phyloP scores from a whole-genome alignment of 2,113 vertebrate species.

The Dascyllus trimaculatus region DNA sequence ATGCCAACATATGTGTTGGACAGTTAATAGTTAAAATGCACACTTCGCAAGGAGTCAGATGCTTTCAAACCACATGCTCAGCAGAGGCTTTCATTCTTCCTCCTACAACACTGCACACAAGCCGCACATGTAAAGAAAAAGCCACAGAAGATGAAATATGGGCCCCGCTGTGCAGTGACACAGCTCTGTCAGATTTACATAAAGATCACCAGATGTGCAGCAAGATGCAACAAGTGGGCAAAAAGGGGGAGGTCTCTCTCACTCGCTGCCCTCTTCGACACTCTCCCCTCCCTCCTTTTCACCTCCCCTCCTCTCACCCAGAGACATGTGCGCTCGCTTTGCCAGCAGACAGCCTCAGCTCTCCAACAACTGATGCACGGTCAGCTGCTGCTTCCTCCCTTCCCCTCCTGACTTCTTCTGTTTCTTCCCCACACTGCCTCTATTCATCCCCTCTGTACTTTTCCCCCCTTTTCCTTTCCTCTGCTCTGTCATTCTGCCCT shows the following conservation, averaged over 20 bases:
- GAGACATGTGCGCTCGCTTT: slow-evolving; percentile 65
- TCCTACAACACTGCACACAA: neutral
- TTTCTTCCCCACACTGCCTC: slow-evolving; percentile 51
- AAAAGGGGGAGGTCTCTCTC: slow-evolving; percentile 68
- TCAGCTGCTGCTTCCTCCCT: slow-evolving; percentile 62
- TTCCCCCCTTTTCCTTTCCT: slow-evolving; percentile 35
- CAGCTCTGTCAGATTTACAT: slow-evolving; percentile 48
- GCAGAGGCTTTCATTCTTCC: slow-evolving; percentile 22
- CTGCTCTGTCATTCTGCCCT: slow-evolving; percentile 51
- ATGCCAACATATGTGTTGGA: slow-evolving; percentile 2
- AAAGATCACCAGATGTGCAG: slow-evolving; percentile 76
- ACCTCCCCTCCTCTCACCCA: slow-evolving; percentile 37
- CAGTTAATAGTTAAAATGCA: slow-evolving; percentile 25
- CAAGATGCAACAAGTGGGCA: slow-evolving; percentile 58
- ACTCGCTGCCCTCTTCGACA: slow-evolving; percentile 50
- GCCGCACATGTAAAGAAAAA: slow-evolving; percentile 34
- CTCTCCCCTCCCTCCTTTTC: slow-evolving; percentile 47
- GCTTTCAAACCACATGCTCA: slow-evolving; percentile 20
- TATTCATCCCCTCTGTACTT: slow-evolving; percentile 58
- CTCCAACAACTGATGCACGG: slow-evolving; percentile 58
- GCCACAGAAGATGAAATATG: neutral
- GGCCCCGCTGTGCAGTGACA: slow-evolving; percentile 16
- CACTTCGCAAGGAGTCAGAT: slow-evolving; percentile 2
- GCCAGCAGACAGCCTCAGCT: slow-evolving; percentile 69
- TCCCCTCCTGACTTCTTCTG: slow-evolving; percentile 28